Evolutionary conservation across 2,113 vertebrate species (phyloP).

Genomic region (Ifrita kowaldi): DNA sequence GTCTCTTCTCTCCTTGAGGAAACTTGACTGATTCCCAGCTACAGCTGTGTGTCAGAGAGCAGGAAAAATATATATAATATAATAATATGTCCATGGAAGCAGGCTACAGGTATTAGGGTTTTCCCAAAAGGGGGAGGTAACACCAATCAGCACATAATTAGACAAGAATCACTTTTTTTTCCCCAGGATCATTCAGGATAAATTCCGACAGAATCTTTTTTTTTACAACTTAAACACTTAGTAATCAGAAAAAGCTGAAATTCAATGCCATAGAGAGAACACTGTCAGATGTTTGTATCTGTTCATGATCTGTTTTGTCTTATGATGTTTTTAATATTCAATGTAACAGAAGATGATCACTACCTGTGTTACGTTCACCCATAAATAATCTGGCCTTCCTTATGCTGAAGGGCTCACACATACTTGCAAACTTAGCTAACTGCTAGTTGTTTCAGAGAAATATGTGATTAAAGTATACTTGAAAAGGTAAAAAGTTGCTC

Average conservation of each 20-base stretch:
- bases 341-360: not conserved
- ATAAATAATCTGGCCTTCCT: not conserved
- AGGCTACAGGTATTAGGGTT: not conserved
- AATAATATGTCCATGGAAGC: not conserved
- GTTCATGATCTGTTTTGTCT: not conserved
- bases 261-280: not conserved
- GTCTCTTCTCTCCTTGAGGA: not conserved
- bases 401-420: not conserved
- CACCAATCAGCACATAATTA: not conserved
- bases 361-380: not conserved
- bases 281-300: not conserved
- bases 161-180: not conserved
- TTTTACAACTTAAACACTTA: not conserved
- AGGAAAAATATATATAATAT: too few relatives aligned
- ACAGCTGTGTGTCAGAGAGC: not conserved
- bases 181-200: not conserved
- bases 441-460: not conserved
- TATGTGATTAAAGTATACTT: not conserved
- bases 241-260: not conserved
- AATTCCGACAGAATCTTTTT: not conserved
- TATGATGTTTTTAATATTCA: not conserved
- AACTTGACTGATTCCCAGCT: not conserved
- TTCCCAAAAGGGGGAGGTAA: not conserved
- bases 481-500: not conserved
- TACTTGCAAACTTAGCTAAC: not conserved